A percentile compares a stretch with the other conserved stretches of the same genome.
Conservation (phyloP, 2,797 vertebrate species). For the Crocidura indochinensis region DNA sequence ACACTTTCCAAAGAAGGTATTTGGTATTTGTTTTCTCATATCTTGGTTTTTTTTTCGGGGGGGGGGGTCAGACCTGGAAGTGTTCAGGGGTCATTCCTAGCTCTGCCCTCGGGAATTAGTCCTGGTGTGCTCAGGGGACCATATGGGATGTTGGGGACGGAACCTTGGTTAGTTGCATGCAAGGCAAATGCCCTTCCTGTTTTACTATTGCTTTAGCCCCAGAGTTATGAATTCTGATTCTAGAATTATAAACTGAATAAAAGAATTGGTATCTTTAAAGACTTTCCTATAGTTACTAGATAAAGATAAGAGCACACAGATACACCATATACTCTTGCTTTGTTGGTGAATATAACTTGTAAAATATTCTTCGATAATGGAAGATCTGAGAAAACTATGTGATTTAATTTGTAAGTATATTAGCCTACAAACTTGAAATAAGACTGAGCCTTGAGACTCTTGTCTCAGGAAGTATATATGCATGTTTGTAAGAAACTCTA, state of each 20-base stretch:
- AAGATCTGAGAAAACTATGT: neutral
- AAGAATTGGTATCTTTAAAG: neutral
- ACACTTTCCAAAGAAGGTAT: neutral
- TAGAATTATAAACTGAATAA: constrained; percentile 52
- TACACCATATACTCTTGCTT: neutral
- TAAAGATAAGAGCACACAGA: neutral
- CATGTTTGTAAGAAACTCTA: neutral
- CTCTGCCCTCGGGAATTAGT: too few relatives aligned
- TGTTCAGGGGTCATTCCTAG: too few relatives aligned
- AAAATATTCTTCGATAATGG: neutral
- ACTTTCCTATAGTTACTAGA: constrained; percentile 45
- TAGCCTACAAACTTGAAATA: neutral
- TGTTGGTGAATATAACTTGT: constrained; percentile 30
- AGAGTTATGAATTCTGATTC: neutral
- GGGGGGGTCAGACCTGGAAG: too few relatives aligned
- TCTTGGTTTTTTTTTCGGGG: constrained; percentile 31
- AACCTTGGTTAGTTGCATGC: too few relatives aligned
- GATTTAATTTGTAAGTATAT: neutral
- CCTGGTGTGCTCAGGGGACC: too few relatives aligned
- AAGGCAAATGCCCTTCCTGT: too few relatives aligned
- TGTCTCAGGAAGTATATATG: neutral
- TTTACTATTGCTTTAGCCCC: too few relatives aligned
- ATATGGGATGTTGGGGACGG: too few relatives aligned
- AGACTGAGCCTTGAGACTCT: neutral
- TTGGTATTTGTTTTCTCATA: constrained; percentile 37